Conservation (phyloP, 2,797 vertebrate species). For the Mormyrops attenuatus region DNA sequence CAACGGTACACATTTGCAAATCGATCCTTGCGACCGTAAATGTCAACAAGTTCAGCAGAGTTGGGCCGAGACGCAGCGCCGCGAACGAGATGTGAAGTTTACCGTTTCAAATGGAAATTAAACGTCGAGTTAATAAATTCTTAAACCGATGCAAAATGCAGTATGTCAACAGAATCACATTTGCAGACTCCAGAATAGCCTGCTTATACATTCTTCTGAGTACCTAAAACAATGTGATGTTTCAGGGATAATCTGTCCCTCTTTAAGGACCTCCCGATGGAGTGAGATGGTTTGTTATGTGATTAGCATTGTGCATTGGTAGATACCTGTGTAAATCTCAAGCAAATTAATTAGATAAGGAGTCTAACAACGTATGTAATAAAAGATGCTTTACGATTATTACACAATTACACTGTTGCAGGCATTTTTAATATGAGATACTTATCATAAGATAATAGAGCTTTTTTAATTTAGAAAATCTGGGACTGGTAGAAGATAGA, state of each 20-base stretch:
- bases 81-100: neutral
- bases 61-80: neutral
- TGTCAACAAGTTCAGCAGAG: neutral
- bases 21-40: neutral
- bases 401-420: neutral
- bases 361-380: neutral
- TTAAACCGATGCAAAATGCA: neutral
- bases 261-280: neutral
- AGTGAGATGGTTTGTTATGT: neutral
- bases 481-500: neutral
- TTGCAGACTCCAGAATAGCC: neutral
- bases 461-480: neutral
- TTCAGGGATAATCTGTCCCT: neutral
- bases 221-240: neutral
- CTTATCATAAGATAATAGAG: neutral
- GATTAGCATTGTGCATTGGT: neutral
- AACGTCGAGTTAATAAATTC: neutral
- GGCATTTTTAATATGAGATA: neutral
- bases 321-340: neutral
- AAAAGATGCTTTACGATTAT: neutral
- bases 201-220: neutral
- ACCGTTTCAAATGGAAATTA: conserved; percentile 1
- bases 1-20: neutral
- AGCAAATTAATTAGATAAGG: neutral
- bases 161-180: neutral